A percentile compares a stretch with the other conserved stretches of the same genome.
These are phyloP conservation scores for Poeciliopsis presidionis DNA, from an alignment of 2,797 vertebrate genomes.

Conservation along the genomic window DNA sequence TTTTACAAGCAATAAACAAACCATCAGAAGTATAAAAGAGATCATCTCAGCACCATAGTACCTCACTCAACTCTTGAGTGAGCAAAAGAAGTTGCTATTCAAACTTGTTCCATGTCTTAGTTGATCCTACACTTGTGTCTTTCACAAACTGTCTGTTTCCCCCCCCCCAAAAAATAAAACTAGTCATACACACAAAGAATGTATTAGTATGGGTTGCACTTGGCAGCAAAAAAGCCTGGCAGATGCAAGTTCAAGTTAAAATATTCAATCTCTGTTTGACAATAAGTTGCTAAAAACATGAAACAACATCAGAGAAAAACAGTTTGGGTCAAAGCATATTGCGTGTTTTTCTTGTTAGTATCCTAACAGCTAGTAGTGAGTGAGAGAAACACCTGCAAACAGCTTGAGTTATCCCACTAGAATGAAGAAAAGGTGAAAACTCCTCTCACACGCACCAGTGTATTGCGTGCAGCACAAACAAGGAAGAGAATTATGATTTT, in stretches of 20 bases:
- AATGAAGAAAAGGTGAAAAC: constrained; percentile 1
- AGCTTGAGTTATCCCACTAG: constrained; percentile 16
- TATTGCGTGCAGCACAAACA: constrained; percentile 37
- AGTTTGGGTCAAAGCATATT: background rate
- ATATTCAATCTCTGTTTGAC: background rate
- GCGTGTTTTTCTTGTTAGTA: constrained; percentile 7
- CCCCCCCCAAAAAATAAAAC: background rate
- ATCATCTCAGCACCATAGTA: constrained; percentile 33
- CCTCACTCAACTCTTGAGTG: constrained; percentile 41
- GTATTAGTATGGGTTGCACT: background rate
- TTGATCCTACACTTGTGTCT: constrained; percentile 16
- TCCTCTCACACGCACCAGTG: background rate
- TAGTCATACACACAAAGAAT: background rate
- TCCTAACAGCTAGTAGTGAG: constrained; percentile 15
- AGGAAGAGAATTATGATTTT: constrained; percentile 61
- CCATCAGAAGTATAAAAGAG: constrained; percentile 32
- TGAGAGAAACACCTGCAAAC: constrained; percentile 24
- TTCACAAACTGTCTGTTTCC: background rate
- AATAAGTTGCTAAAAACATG: background rate
- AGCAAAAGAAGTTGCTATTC: constrained; percentile 17
- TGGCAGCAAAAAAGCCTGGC: background rate
- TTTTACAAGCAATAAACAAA: constrained; percentile 37
- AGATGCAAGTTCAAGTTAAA: background rate
- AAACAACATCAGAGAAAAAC: background rate
- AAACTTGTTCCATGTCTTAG: constrained; percentile 7